Evolutionary conservation across 1,140 invertebrate species (phyloP), one percentile per base, ranked within the genome.

Genomic region (Lanistes nyassanus): DNA sequence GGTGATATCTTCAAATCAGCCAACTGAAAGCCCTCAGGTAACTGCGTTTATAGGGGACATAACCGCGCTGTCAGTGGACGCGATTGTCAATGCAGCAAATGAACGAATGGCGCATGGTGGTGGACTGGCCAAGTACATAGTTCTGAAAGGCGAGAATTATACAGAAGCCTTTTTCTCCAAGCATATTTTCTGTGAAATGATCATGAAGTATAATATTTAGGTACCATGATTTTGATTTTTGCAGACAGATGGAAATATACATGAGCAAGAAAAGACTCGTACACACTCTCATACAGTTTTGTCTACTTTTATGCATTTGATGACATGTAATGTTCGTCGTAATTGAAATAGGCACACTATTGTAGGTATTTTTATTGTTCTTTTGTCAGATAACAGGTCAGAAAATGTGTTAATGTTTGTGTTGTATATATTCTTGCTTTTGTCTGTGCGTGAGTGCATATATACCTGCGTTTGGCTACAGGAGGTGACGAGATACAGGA

Each of bases 81-180:
- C 79, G 0, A 79, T 85, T 39, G 84, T 85, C 3, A 85, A 85
- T 77, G 80, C 84, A 62, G 82, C 84, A 3, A 85, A 85, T 71
- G 75, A 67, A 62, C 70, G 79, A 34, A 64, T 85, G 23, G 56
- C 69, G 29, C 82, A 84, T 69, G 53, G 39, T 16, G 83, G 82
- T 31, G 84, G 84, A 31, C 42, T 85, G 7, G 84, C 82, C 21
- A 69, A 74, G 69, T 69, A 79, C 53, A 81, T 85, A 69, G 72
- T 77, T 16, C 47, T 74, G 9, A 81, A 81, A 79, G 84, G 83
- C 81, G 75, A 56, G 79, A 5, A 47, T 47, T 9, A 13, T 47
- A 47, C 42, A 6, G 19, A 13, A 6, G 9, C 19, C 5, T 13
- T 13, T 47, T 47, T 47, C 42, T 47, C 42, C 42, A 47, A 47